Evolutionary conservation across 2,888 invertebrate genomes (phyloP), one percentile per base, ranked within the genome.

Genomic region (Dasypogon diadema): DNA sequence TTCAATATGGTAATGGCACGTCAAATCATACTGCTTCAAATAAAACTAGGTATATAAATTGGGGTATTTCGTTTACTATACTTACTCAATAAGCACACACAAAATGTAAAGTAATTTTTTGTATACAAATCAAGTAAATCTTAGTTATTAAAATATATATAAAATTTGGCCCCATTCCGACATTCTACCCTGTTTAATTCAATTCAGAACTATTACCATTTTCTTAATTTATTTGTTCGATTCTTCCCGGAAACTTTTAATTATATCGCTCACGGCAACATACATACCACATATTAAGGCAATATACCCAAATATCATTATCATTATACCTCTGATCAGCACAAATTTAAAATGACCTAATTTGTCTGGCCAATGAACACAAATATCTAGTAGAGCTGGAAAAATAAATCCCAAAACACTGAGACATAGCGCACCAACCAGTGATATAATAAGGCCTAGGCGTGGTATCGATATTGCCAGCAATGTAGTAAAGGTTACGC

Each of bases 351-450:
- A 83, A 63, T 86, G 85, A 0, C 90, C 89, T n/a, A 88, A 84
- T 21, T 88, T 85, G 79, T 89, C 86, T 0, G 91, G 90, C 89
- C 91, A 93, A 77, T 90, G 87, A 0, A 92, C 91, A 81, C 93
- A 91, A 54, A 92, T 87, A 81, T 93, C 92, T 80, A 93, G 91
- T 26, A 92, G 88, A 0, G 92, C 92, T 18, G 93, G 93, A 82
- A 93, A 92, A 2, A 91, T 90, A 42, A 93, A 88, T 8, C 93
- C 93, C 58, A 93, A 85, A 1, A 91, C 91, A 2, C 92, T 92
- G 76, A 92, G 87, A 78, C 92, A 92, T 55, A 93, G 87, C 0
- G 93, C 92, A 24, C 93, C 93, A 77, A 93, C 92, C 58, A 93
- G 84, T 0, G 93, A 92, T 80, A 93, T 93, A 86, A 93, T 92